phyloP scores from a whole-genome alignment of 1,140 invertebrate genomes.

The Bacillus rossius region DNA sequence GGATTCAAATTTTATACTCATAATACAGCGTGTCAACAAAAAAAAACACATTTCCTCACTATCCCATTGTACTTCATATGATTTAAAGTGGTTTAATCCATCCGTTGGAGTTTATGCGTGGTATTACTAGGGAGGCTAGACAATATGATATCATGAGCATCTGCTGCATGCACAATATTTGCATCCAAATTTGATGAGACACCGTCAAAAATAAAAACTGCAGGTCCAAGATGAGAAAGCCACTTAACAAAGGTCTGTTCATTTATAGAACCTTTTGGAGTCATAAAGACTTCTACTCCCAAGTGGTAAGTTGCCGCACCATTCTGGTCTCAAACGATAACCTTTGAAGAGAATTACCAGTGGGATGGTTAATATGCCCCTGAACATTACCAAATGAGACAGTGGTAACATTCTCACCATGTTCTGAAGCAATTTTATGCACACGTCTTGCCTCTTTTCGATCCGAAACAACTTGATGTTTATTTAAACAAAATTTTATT shows the following conservation, averaged over 20 bases:
- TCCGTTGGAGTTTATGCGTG: conserved; percentile 38
- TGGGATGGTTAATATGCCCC: conserved; percentile 31
- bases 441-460: conserved; percentile 35
- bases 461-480: conserved; percentile 34
- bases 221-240: conserved; percentile 33
- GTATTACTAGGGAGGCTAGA: conserved; percentile 38
- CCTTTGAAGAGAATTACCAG: conserved; percentile 41
- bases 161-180: conserved; percentile 30
- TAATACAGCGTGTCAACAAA: too few species aligned
- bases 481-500: conserved; percentile 35
- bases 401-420: conserved; percentile 40
- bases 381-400: conserved; percentile 36
- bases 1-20: too few species aligned
- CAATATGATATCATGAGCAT: conserved; percentile 30
- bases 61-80: conserved; percentile 38
- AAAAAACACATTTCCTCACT: conserved; percentile 6
- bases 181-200: conserved; percentile 32
- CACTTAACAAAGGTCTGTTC: conserved; percentile 30
- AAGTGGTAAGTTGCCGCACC: conserved; percentile 31
- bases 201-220: conserved; percentile 39
- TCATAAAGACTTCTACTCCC: conserved; percentile 30
- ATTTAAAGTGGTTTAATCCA: conserved; percentile 35
- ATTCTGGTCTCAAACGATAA: conserved; percentile 31
- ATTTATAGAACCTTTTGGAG: conserved; percentile 39
- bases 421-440: conserved; percentile 35